Evolutionary conservation across 64 coral and sea anemone species (phyloP).

Genomic region (Acropora yongei): DNA sequence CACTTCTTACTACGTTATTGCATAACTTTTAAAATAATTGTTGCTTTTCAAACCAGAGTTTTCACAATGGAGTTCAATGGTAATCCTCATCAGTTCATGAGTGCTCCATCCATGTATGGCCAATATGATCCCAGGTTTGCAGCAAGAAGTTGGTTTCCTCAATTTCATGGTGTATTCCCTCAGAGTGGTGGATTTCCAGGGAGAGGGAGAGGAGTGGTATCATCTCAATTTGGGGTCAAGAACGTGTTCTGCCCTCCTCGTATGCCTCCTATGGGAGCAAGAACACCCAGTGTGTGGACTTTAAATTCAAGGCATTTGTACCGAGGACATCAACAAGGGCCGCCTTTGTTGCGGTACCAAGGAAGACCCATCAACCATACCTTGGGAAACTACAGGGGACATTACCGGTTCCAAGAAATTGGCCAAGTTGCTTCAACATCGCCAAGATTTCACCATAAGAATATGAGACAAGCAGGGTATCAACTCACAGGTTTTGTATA

Average conservation of each 20-base stretch:
- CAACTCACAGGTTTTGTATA: slow-evolving; percentile 15
- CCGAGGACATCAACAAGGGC: background rate
- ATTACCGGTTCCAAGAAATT: background rate
- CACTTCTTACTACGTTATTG: background rate
- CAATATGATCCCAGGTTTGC: background rate
- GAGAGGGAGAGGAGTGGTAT: slow-evolving; percentile 2
- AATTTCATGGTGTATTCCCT: background rate
- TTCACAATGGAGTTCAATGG: slow-evolving; percentile 13
- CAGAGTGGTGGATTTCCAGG: background rate
- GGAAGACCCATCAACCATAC: slow-evolving; percentile 32
- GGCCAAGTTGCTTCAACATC: too few species aligned
- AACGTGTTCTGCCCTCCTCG: background rate
- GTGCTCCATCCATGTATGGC: background rate
- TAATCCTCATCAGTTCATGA: background rate
- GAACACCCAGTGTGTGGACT: background rate
- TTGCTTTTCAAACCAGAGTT: background rate
- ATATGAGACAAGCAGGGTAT: background rate
- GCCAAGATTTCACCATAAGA: background rate
- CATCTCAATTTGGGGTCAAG: background rate
- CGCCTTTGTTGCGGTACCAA: background rate
- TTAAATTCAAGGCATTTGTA: background rate
- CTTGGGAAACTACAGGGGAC: slow-evolving; percentile 17
- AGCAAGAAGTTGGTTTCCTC: background rate
- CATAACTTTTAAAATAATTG: background rate
- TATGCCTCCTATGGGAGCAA: background rate